Conservation (phyloP, 2,113 vertebrate genomes). For the Mustela lutreola region DNA sequence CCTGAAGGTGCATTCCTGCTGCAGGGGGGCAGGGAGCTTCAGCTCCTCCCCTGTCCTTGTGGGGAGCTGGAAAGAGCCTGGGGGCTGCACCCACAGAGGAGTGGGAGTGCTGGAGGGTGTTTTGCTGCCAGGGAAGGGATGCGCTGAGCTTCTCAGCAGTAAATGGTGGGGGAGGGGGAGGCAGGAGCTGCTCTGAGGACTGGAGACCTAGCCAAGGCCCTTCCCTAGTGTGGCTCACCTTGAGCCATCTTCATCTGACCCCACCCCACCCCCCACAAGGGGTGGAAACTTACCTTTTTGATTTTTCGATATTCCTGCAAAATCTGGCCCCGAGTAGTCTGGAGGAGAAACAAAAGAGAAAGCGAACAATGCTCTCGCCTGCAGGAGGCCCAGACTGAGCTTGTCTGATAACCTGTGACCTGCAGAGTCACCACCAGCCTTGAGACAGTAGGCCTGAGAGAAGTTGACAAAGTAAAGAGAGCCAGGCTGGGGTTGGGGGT, state of each 20-base stretch:
- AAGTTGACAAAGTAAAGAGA: not conserved
- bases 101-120: not conserved
- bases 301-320: constrained; percentile 98
- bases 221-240: not conserved
- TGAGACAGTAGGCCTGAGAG: not conserved
- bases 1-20: not conserved
- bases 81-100: not conserved
- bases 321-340: constrained; percentile 99
- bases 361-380: not conserved
- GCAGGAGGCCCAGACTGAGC: not conserved
- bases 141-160: not conserved
- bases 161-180: not conserved
- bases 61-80: not conserved
- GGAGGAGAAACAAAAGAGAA: constrained; percentile 61
- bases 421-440: not conserved
- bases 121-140: not conserved
- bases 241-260: not conserved
- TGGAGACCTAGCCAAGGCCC: not conserved
- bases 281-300: constrained; percentile 92
- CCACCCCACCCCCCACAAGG: not conserved
- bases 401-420: not conserved
- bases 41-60: not conserved
- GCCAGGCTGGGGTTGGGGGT: not conserved
- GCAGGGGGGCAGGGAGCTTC: not conserved
- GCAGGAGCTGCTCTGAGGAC: not conserved